Base-by-base conservation (phyloP, 1,140 invertebrate genomes). In the Hydropsyche tenuis region DNA sequence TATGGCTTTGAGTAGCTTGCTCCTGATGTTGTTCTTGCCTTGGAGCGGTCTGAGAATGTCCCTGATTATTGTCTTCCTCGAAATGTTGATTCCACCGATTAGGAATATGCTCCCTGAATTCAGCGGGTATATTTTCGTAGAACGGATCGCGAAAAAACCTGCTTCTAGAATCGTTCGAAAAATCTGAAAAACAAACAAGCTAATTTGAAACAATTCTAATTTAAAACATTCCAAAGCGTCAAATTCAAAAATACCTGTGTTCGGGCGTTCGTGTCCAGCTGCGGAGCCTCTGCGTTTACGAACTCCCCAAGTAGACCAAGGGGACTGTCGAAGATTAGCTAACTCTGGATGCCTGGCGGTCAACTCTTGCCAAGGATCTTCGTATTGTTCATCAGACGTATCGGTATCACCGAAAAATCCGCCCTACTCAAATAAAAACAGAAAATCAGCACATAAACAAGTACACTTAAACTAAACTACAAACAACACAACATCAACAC, bases 21-120 rank as follows among this genome's bases (percentile, higher is more conserved):
- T 18, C 9, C n/a, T 23, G 43, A 7, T 68, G 43, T 20, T 68
- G 45, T 11, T 68, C 45, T 23, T 68, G 65, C 9, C 45, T 20
- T 1, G 65, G 65, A 27, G 25, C 7, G 9, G 45, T 25, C 12
- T 68, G 65, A 4, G 43, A 48, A 20, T 11, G 77, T 81, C 62
- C 82, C 86, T 65, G 14, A 14, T 51, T 53, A 22, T 48, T 81
- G 9, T 81, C 80, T 9, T 81, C 73, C 68, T 79, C 79, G 80
- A 79, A 87, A 79, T 81, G 82, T 75, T 78, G 80, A 79, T 77
- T 84, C 86, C 82, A 88, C 84, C 80, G 84, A 76, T 78, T 84
- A 69, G 87, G 87, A 76, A 88, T 86, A 74, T 88, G 87, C 74
- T 87, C 86, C 77, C 87, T 84, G 78, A 88, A 89, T 78, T 88